Conservation (phyloP, 2,797 vertebrate species). For the Aselliscus stoliczkanus region DNA sequence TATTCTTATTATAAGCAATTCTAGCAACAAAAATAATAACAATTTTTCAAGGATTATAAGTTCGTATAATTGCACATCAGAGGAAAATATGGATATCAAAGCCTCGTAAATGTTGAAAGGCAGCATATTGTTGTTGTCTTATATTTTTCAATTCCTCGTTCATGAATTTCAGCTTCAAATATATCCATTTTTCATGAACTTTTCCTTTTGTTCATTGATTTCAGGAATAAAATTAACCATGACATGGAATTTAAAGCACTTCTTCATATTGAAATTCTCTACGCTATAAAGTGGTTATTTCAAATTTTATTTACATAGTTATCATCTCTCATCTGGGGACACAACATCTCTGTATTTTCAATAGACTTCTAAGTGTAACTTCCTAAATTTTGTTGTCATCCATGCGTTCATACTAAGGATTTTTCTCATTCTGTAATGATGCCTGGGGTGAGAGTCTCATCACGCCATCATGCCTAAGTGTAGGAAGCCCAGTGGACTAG, state of each 20-base stretch:
- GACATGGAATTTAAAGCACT: slow-evolving; percentile 19
- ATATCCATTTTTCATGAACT: background rate
- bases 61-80: slow-evolving; percentile 50
- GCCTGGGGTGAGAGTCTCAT: background rate
- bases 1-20: slow-evolving; percentile 55
- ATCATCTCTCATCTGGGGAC: background rate
- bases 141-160: slow-evolving; percentile 53
- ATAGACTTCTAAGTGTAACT: background rate
- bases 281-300: slow-evolving; percentile 16
- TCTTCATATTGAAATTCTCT: slow-evolving; percentile 37
- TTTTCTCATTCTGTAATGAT: background rate
- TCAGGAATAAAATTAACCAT: slow-evolving; percentile 55
- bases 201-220: slow-evolving; percentile 39
- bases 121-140: slow-evolving; percentile 8
- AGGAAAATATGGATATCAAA: slow-evolving; percentile 51
- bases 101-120: slow-evolving; percentile 45
- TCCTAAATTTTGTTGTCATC: background rate
- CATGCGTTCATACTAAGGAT: background rate
- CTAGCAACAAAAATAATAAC: slow-evolving; percentile 54
- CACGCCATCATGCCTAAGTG: background rate
- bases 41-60: slow-evolving; percentile 61
- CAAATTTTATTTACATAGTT: slow-evolving; percentile 34
- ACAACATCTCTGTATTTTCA: background rate
- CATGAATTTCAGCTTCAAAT: slow-evolving; percentile 42
- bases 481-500: background rate